Base-by-base conservation (phyloP, 37 sponge, comb jelly and placozoan species). In the Tethya wilhelma region DNA sequence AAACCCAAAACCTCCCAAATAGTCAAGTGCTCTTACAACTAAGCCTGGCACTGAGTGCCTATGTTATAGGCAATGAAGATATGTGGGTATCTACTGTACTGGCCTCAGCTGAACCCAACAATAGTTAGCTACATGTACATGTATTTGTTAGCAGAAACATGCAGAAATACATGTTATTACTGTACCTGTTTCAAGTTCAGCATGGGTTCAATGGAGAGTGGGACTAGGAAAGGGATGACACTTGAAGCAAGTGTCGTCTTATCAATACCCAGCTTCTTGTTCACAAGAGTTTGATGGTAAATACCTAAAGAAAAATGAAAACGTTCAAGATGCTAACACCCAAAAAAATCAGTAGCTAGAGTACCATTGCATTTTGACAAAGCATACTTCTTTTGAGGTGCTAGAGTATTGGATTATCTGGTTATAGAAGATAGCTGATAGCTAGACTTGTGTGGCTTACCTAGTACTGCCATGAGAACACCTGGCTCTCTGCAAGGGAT, bases 381-480 rank as follows among this genome's bases (percentile, higher is more conserved):
- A 23, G 70, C 26, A 23, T 69, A 34, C 31, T 30, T 64, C 33
- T 64, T 30, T 69, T 42, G 20, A 44, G 20, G 70, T 42, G 70
- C 23, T 42, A 28, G 70, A 28, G 70, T 42, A 44, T 42, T 23
- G 20, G 70, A 42, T 41, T 67, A 34, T 32, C 44, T 38, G 70
- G 20, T 42, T 38, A 44, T 6, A 28, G 3, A 44, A 4, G 70
- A 20, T 42, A 4, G 70, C 5, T 17, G 26, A 29, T 40, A 44
- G 26, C 11, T 4, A 28, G 37, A 29, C 3, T 19, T 4, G 56
- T 30, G 34, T 29, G 17, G 46, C 78, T 32, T 82, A 92, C 93
- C 93, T 19, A 94, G 56, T 38, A 88, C 88, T 0, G 86, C 87
- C 95, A 94, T 94, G 49, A 94, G 89, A 7, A 94, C 92, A 4